Base-by-base conservation (phyloP, 2,113 vertebrate species). In the Tachysurus fulvidraco region DNA sequence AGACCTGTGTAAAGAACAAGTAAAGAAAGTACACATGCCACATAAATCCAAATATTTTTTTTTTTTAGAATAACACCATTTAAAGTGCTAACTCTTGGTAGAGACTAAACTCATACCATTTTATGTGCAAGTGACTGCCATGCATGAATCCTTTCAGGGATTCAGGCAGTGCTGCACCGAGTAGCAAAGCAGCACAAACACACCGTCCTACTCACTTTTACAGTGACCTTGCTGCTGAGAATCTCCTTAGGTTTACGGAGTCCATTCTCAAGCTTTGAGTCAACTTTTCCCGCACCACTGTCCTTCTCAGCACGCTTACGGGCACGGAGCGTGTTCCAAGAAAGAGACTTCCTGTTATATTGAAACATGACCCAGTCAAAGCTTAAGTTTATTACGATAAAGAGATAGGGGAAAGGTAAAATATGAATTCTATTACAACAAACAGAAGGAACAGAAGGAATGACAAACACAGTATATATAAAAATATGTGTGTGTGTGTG, bases 301-400 rank as follows among this genome's bases (percentile, higher is more conserved):
- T 98, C 96, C 96, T 97, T 97, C 93, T 98, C 97, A 5, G 95
- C 96, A 92, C 97, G 96, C 94, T 98, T 99, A 96, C 98, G 97
- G 94, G 98, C 96, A 87, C 97, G 98, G 93, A 99, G 97, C 85
- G 98, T 98, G 93, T 99, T 98, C 98, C 98, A 99, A 83, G 98
- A 99, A 92, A 98, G 96, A 95, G 98, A 99, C 96, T 99, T 99
- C 98, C 98, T 99, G 98, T 97, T 95, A 93, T 96, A 97, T 95
- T 95, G 97, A 96, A 96, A 98, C 96, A 99, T 88, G 94, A 90
- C 91, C 88, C 91, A 91, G 89, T 93, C 89, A 89, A 88, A 89
- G 80, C 87, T 86, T 46, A 81, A 89, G 80, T 86, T 86, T 46
- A 74, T 73, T 60, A 88, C 55, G 89, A 87, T 83, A 83, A 74